Base-by-base conservation (phyloP, 2,113 vertebrate genomes). In the Copsychus sechellarum region DNA sequence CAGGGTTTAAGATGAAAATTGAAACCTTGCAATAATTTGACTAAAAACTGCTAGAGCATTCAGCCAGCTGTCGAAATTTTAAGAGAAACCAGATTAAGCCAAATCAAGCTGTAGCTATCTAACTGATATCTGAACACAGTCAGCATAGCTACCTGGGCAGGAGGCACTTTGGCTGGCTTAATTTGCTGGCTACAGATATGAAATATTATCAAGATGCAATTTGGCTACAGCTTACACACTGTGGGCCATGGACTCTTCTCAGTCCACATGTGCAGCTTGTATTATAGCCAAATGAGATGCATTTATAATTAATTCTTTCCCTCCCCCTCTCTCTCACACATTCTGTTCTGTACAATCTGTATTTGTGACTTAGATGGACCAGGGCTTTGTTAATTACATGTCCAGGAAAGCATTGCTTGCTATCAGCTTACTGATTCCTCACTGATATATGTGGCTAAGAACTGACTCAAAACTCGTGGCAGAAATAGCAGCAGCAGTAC, bases 11-110 rank as follows among this genome's bases (percentile, higher is more conserved):
- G 93, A 58, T 65, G 91, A 96, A 94, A 97, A 97, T 94, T 94
- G 90, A 96, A 97, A 90, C 84, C 90, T 95, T 67, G 83, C 47
- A 81, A 90, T 97, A 97, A 96, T 97, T 97, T 96, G 95, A 82
- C 82, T 96, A 95, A 92, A 97, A 97, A 66, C 94, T 96, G 90
- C 91, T 60, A 74, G 69, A 92, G 90, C 85, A 81, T 97, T 97
- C 93, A 93, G 81, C 92, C 93, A 96, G 92, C 95, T 97, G 93
- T 97, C 34, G 82, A 87, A 84, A 95, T 95, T 95, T 95, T 93
- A 95, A 96, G 88, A 90, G 86, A 97, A 96, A 92, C 54, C 81
- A 61, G 78, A 94, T 95, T 95, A 96, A 95, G 83, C 61, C 88
- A 97, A 97, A 20, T 2, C 47, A 86, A 95, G 86, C 77, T 70